A percentile compares a stretch with the other conserved stretches of the same genome.
Evolutionary conservation across 2,888 invertebrate genomes (phyloP).

Genomic region (Eustalomyia histrio): DNA sequence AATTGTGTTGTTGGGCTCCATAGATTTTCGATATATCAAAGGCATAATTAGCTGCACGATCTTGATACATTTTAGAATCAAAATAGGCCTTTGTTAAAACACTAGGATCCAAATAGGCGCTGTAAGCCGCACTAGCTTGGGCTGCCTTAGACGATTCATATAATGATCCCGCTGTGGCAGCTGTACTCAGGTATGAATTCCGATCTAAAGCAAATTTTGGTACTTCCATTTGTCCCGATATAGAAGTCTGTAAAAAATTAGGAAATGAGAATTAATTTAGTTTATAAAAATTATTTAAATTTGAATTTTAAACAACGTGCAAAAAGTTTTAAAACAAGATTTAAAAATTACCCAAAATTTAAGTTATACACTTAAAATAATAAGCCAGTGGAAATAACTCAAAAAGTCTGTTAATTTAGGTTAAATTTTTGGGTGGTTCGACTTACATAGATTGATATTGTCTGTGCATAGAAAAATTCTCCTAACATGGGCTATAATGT

Average conservation of each 20-base stretch:
- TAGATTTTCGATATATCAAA: constrained; percentile 80
- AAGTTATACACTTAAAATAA: too few relatives aligned
- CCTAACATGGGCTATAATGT: too few relatives aligned
- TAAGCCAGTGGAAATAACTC: too few relatives aligned
- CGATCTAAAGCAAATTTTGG: constrained; percentile 79
- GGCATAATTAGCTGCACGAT: constrained; percentile 79
- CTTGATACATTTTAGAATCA: constrained; percentile 80
- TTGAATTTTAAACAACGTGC: too few relatives aligned
- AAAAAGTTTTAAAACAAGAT: too few relatives aligned
- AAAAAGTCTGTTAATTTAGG: too few relatives aligned
- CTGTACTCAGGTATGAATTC: constrained; percentile 75
- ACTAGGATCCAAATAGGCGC: constrained; percentile 79
- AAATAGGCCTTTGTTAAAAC: constrained; percentile 80
- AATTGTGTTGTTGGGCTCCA: constrained; percentile 77
- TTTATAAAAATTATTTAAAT: too few relatives aligned
- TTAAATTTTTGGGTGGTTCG: too few relatives aligned
- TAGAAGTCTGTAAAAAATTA: constrained; percentile 71
- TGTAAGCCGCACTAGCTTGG: constrained; percentile 78
- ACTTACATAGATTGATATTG: too few relatives aligned
- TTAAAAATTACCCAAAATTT: too few relatives aligned
- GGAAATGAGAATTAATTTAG: constrained; percentile 11
- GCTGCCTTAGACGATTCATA: constrained; percentile 75
- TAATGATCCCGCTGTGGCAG: constrained; percentile 76
- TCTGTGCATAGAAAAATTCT: too few relatives aligned
- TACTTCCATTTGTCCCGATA: constrained; percentile 78